Base-by-base conservation (phyloP, 2,888 invertebrate genomes). In the Temnothorax unifasciatus region DNA sequence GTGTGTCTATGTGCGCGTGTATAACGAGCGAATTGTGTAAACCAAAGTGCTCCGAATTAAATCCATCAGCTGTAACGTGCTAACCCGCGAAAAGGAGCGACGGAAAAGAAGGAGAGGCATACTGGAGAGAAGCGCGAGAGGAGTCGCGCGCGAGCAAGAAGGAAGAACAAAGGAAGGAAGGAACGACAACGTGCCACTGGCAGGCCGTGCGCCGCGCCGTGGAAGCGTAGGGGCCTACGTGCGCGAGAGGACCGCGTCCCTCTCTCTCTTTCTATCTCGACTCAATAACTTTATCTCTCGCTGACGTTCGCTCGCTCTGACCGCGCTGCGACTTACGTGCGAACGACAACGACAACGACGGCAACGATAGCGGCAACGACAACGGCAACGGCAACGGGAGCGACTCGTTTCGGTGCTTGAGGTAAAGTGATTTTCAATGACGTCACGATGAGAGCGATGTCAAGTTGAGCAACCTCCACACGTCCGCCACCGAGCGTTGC, bases 81-180 rank as follows among this genome's bases (percentile, higher is more conserved):
- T 77, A 74, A 64, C 69, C 61, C 75, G 54, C 74, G 64, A 73
- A 77, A 77, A 71, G 63, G 52, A 47, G 64, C 18, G n/a, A 73
- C 50, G 29, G 9, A n/a, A 25, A 41, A 29, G 34, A 25, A 77
- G 41, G 61, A 47, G n/a, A 77, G 54, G 13, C 54, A 25, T 34
- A 44, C 34, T 38, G 61, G 41, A 66, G 66, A 64, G 38, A 38
- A 21, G 18, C 25, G 41, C 77, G 83, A 79, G 73, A 85, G 79
- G 73, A 90, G 77, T 54, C 64, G 71, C 79, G 84, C 85, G 82
- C 77, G 83, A 87, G 89, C 85, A 89, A 89, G 87, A 90, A 91
- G 89, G 89, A 91, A 90, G 91, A 92, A 92, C 91, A 92, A 92
- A 92, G 91, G n/a, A n/a, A n/a, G n/a, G n/a, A n/a, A n/a, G n/a